Evolutionary conservation across 2,113 vertebrate species (phyloP).

Genomic region (Enhydra lutris): DNA sequence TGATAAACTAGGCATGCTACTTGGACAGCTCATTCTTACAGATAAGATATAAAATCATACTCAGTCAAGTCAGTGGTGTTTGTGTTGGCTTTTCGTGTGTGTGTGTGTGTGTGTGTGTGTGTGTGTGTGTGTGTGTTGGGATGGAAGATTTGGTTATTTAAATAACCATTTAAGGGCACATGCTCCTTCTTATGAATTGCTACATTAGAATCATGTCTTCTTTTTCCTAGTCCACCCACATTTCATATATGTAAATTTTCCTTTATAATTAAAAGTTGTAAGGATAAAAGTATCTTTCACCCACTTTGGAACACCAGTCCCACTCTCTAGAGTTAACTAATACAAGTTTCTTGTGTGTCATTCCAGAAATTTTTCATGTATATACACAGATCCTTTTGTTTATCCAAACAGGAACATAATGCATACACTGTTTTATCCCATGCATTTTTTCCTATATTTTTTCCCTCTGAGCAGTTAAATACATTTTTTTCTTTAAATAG

Average conservation of each 20-base stretch:
- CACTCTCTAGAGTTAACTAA: background rate
- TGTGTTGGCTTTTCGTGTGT: background rate
- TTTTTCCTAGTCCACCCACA: background rate
- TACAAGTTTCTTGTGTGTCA: background rate
- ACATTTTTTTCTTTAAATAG: background rate
- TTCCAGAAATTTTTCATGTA: background rate
- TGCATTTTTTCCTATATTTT: background rate
- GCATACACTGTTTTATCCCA: background rate
- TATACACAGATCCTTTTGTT: background rate
- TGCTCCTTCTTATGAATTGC: background rate
- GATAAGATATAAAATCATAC: background rate
- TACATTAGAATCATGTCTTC: background rate
- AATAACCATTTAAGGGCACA: background rate
- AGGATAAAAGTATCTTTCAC: background rate
- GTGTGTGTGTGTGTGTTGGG: too few species aligned
- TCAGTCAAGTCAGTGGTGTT: background rate
- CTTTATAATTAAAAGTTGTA: background rate
- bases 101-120: background rate
- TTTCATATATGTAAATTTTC: background rate
- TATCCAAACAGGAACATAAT: background rate
- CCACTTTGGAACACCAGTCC: background rate
- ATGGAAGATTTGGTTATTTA: background rate
- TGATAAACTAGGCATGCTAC: conserved; percentile 1
- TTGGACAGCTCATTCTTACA: background rate
- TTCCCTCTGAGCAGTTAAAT: background rate